These are phyloP conservation scores for Ailurus styani DNA, from an alignment of 2,113 vertebrate species.

Conservation along the genomic window DNA sequence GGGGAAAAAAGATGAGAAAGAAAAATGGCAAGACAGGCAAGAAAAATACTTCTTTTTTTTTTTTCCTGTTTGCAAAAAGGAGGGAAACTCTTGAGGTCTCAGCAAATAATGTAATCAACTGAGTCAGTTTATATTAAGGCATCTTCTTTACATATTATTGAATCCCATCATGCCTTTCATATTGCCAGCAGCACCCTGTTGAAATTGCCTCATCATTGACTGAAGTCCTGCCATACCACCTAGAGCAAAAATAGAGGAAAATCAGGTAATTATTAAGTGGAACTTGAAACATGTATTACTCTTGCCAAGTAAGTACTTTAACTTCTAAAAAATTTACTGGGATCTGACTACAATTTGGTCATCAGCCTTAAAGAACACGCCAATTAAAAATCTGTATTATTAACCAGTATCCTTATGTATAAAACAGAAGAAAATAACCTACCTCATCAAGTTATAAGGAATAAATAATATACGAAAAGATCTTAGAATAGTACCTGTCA, in stretches of 20 bases:
- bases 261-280: background rate
- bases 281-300: background rate
- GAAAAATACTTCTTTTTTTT: slow-evolving; percentile 56
- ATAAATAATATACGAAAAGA: slow-evolving; percentile 27
- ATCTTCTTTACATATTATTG: slow-evolving; percentile 95
- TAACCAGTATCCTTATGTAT: background rate
- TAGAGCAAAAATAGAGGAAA: slow-evolving; percentile 69
- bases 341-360: background rate
- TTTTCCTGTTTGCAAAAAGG: slow-evolving; percentile 74
- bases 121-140: slow-evolving; percentile 84
- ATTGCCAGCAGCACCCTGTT: slow-evolving; percentile 97
- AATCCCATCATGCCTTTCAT: slow-evolving; percentile 99
- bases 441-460: background rate
- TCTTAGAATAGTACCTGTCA: background rate
- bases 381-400: slow-evolving; percentile 1
- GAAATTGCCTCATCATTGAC: slow-evolving; percentile 99
- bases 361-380: slow-evolving; percentile 25
- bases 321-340: background rate
- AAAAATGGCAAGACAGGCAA: slow-evolving; percentile 44
- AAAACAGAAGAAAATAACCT: background rate
- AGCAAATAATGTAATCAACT: slow-evolving; percentile 72
- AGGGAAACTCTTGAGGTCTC: slow-evolving; percentile 81
- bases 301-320: slow-evolving; percentile 6
- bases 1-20: background rate
- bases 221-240: slow-evolving; percentile 98